Base-by-base conservation (phyloP, 2,797 vertebrate genomes). In the Thamnophis elegans region DNA sequence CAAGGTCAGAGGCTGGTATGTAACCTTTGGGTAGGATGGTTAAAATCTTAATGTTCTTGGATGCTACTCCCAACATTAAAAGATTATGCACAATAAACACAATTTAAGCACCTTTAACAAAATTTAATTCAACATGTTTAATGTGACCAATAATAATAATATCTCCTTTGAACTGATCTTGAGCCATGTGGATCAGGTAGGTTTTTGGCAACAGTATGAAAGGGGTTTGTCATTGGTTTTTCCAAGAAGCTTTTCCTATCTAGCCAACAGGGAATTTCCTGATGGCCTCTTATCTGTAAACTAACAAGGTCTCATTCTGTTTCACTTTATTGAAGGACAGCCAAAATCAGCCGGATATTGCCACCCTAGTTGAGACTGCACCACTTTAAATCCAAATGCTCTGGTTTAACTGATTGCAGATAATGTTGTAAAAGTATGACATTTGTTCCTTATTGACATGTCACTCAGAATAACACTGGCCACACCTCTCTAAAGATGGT, bases 361-460 rank as follows among this genome's bases (percentile, higher is more conserved):
- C 9, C 9, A 78, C 18, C 18, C 36, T 11, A 36, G 36, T 78
- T 78, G 73, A 78, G 32, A 85, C 86, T 91, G 58, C 82, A 88
- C 55, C 42, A 36, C 88, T 88, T 93, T 85, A 88, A 91, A 88
- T 85, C 26, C 28, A 91, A 89, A 68, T 62, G 82, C 25, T 87
- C 90, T 60, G 13, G 55, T 56, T 93, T 91, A 93, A 91, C 85
- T 85, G 68, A 73, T 93, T 93, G 86, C 85, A 68, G 86, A 88
- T 62, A 87, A 91, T 16, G 65, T 90, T 91, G 91, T 94, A 95
- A 65, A 94, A 88, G 93, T 36, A 25, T 93, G 53, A 91, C 10
- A n/a, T 95, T 92, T 90, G 91, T 94, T 96, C 92, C 4, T 5
- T 94, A 55, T 8, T 93, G 87, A 93, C 47, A 93, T 95, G 90